A percentile compares a stretch with the other conserved stretches of the same genome.
phyloP scores from a whole-genome alignment of 2,888 invertebrate genomes.

The Machimus rusticus region DNA sequence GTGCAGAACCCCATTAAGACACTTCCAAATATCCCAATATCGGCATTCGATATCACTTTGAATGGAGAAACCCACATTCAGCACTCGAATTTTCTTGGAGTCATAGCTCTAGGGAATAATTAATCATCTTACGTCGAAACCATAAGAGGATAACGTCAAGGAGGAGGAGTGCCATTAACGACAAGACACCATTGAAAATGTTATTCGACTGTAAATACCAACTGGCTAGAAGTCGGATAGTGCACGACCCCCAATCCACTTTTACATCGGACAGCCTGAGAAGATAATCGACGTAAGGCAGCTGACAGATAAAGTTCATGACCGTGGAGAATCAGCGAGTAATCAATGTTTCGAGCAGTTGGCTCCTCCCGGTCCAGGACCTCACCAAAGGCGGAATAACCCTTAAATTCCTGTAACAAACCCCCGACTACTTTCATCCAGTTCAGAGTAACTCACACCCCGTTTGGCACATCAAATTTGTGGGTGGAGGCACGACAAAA shows the following conservation, averaged over 20 bases:
- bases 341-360: background rate
- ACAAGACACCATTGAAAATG: conserved; percentile 43
- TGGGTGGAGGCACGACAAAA: background rate
- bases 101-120: background rate
- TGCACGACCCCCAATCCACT: background rate
- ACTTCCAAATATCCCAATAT: background rate
- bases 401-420: background rate
- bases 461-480: background rate
- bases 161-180: conserved; percentile 35
- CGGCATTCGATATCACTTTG: background rate
- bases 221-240: background rate
- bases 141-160: background rate
- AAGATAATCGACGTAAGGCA: background rate
- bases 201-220: conserved; percentile 29
- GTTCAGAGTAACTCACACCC: background rate
- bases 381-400: background rate
- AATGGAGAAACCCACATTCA: background rate
- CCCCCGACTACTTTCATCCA: background rate
- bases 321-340: conserved; percentile 27
- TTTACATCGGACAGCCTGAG: background rate
- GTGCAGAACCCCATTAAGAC: background rate
- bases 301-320: conserved; percentile 33
- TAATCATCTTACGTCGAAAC: conserved; percentile 1
- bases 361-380: background rate
- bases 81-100: background rate